phyloP scores from a whole-genome alignment of 2,113 vertebrate species.

The Gnathochromis pfefferi region DNA sequence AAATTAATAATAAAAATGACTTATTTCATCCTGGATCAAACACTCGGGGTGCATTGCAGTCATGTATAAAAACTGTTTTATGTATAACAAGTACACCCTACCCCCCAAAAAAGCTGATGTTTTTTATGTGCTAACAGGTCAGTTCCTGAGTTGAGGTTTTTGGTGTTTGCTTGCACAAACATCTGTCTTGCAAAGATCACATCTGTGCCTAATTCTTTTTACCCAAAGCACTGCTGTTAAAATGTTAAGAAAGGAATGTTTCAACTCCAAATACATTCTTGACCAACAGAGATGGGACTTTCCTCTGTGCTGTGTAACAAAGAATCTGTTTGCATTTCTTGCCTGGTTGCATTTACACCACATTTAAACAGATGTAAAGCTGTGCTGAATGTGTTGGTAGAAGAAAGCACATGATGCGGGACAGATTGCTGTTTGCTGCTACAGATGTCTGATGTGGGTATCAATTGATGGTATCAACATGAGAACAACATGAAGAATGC shows the following conservation, averaged over 20 bases:
- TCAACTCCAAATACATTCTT: not conserved
- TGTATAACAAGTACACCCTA: accelerated
- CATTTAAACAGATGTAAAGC: not conserved
- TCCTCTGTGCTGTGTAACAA: not conserved
- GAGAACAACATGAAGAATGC: not conserved
- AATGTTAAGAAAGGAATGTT: not conserved
- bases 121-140: not conserved
- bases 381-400: not conserved
- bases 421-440: not conserved
- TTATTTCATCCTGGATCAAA: not conserved
- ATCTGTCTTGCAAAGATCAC: not conserved
- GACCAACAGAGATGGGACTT: not conserved
- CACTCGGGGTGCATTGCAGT: not conserved
- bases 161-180: not conserved
- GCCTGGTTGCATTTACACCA: not conserved
- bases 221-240: not conserved
- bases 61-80: not conserved
- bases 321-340: not conserved
- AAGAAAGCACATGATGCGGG: not conserved
- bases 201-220: not conserved
- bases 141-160: not conserved
- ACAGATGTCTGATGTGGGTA: not conserved
- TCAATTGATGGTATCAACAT: not conserved
- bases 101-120: not conserved
- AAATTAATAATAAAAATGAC: not conserved